Conservation (phyloP, 2,797 vertebrate species). For the Arrhamphus sclerolepis region DNA sequence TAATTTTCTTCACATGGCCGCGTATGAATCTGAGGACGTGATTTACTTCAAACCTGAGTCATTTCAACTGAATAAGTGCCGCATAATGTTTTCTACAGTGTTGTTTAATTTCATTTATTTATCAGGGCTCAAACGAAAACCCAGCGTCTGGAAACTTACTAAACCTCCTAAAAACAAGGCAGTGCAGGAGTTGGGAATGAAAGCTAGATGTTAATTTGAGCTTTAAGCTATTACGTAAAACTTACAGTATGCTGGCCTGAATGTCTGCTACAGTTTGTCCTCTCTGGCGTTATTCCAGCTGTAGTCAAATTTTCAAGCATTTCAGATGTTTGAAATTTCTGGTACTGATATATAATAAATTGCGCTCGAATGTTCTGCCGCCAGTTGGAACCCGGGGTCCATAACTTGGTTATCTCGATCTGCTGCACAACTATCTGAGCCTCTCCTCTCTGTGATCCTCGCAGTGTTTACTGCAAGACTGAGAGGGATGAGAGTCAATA, state of each 20-base stretch:
- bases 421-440: background rate
- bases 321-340: background rate
- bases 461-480: conserved; percentile 46
- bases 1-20: too few species aligned
- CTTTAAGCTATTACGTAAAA: background rate
- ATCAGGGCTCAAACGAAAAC: background rate
- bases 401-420: background rate
- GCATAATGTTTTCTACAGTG: conserved; percentile 2
- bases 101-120: conserved; percentile 7
- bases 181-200: background rate
- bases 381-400: background rate
- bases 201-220: background rate
- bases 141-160: background rate
- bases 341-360: too few species aligned
- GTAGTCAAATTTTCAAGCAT: background rate
- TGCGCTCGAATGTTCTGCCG: background rate
- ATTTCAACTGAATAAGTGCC: conserved; percentile 9
- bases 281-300: background rate
- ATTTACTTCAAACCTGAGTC: conserved; percentile 5
- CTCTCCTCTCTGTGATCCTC: conserved; percentile 9
- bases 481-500: conserved; percentile 51
- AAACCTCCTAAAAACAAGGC: background rate
- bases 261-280: too few species aligned
- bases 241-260: background rate
- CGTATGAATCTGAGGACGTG: background rate